These are phyloP conservation scores for Torymus auratus DNA, from an alignment of 2,888 invertebrate genomes.

Conservation along the genomic window DNA sequence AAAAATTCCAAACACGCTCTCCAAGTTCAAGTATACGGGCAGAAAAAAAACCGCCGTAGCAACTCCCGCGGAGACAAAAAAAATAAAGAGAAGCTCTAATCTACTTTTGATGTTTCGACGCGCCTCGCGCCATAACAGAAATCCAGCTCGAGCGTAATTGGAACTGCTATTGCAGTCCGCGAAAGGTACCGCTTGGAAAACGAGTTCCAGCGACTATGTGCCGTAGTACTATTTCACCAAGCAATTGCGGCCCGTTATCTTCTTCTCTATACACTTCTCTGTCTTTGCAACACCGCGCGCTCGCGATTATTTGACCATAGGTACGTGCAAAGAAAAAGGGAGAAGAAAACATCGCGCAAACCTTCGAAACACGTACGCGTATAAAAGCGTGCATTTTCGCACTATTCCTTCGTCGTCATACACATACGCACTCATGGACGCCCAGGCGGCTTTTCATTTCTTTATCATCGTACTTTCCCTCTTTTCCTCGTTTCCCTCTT, in stretches of 20 bases:
- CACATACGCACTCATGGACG: neutral
- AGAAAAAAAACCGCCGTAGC: too few relatives aligned
- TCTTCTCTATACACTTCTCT: too few relatives aligned
- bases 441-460: slow-evolving; percentile 33
- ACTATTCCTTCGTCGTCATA: neutral
- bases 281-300: too few relatives aligned
- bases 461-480: slow-evolving; percentile 39
- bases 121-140: neutral
- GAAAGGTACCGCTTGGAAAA: slow-evolving; percentile 39
- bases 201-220: slow-evolving; percentile 21
- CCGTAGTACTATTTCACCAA: too few relatives aligned
- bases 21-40: too few relatives aligned
- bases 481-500: slow-evolving; percentile 10
- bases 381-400: slow-evolving; percentile 2
- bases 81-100: slow-evolving; percentile 21
- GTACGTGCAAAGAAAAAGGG: neutral
- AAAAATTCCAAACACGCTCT: too few relatives aligned
- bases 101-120: slow-evolving; percentile 23
- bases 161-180: neutral
- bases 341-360: slow-evolving; percentile 20
- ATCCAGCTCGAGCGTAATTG: slow-evolving; percentile 23
- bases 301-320: neutral
- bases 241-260: too few relatives aligned
- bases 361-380: neutral
- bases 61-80: neutral